Percentiles rank a stretch among this genome's conserved stretches.
Conservation (phyloP, 1,140 invertebrate genomes). For the Heliconius congener region DNA sequence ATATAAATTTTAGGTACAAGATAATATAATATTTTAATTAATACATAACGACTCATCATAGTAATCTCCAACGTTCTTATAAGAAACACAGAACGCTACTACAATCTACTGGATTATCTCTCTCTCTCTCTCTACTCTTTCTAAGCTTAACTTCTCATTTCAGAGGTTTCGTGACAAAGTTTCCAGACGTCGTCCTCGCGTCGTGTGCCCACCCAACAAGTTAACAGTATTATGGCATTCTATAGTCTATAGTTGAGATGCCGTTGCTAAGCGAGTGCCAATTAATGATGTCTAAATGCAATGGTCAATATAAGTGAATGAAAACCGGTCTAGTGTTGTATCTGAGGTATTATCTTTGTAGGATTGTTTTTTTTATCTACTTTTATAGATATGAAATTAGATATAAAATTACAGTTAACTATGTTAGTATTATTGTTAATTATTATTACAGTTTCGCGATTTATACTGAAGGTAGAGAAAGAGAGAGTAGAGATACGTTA, state of each 20-base stretch:
- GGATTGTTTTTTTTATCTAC: not conserved
- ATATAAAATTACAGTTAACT: not conserved
- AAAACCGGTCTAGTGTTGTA: constrained; percentile 22
- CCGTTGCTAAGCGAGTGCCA: constrained; percentile 38
- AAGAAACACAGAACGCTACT: not conserved
- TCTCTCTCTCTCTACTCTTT: not conserved
- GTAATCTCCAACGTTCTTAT: not conserved
- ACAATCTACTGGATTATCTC: not conserved
- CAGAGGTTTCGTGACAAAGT: constrained; percentile 26
- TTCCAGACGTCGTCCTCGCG: constrained; percentile 12
- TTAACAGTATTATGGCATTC: constrained; percentile 41
- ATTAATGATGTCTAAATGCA: constrained; percentile 37
- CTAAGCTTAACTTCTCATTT: not conserved
- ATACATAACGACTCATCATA: too few species aligned
- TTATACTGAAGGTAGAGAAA: too few species aligned
- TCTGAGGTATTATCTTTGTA: not conserved
- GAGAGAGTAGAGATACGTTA: too few species aligned
- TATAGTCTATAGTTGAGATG: constrained; percentile 12
- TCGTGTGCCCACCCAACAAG: constrained; percentile 41
- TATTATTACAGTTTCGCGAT: too few species aligned
- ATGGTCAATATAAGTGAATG: constrained; percentile 26
- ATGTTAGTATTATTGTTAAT: too few species aligned
- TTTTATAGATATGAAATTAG: not conserved
- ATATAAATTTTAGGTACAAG: not conserved
- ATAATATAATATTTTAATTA: too few species aligned